These are phyloP conservation scores for Drosophila melanica DNA, from an alignment of 1,140 invertebrate species.

Conservation along the genomic window DNA sequence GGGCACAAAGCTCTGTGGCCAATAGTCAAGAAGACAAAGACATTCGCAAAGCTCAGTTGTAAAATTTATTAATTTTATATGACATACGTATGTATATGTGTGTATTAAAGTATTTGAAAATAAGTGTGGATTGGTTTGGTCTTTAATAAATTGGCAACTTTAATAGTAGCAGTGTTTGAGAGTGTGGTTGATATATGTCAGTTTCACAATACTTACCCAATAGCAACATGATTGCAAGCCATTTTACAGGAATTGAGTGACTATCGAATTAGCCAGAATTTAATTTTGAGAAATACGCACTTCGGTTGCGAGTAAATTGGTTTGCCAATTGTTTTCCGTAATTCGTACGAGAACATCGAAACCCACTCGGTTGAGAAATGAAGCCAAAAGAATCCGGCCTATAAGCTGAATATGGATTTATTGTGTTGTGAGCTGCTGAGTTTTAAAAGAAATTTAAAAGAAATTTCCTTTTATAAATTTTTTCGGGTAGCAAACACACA, in stretches of 20 bases:
- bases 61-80: too few relatives aligned
- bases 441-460: slow-evolving; percentile 40
- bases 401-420: slow-evolving; percentile 51
- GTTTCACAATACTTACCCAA: too few relatives aligned
- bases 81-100: too few relatives aligned
- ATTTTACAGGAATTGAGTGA: slow-evolving; percentile 16
- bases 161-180: not conserved
- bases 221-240: not conserved
- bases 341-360: slow-evolving; percentile 17
- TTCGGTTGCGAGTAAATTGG: slow-evolving; percentile 49
- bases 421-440: slow-evolving; percentile 24
- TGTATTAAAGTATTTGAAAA: too few relatives aligned
- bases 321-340: slow-evolving; percentile 45
- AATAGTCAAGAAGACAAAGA: too few relatives aligned
- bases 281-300: slow-evolving; percentile 26
- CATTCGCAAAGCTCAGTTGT: too few relatives aligned
- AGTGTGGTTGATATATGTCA: not conserved
- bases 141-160: too few relatives aligned
- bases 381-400: slow-evolving; percentile 14
- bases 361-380: slow-evolving; percentile 35
- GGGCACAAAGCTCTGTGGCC: too few relatives aligned
- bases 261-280: slow-evolving; percentile 32
- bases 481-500: slow-evolving; percentile 39
- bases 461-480: slow-evolving; percentile 24
- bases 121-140: too few relatives aligned